These are phyloP conservation scores for Eupithecia abbreviata DNA, from an alignment of 2,888 invertebrate genomes.

Conservation along the genomic window DNA sequence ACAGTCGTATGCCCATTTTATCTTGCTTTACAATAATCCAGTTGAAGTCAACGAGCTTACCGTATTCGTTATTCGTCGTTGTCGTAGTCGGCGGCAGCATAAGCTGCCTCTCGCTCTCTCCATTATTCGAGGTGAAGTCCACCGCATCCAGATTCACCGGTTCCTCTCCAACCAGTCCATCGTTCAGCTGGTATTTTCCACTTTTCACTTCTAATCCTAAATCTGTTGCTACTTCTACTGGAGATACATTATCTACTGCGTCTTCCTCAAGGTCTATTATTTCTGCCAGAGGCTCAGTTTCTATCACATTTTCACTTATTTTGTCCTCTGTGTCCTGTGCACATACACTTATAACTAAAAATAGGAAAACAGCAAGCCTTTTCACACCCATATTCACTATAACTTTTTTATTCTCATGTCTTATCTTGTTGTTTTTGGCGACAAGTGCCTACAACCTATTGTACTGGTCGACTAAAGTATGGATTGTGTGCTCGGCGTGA, in stretches of 20 bases:
- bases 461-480: slow-evolving; percentile 68
- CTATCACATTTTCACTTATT: slow-evolving; percentile 54
- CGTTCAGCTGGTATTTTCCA: slow-evolving; percentile 75
- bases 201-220: slow-evolving; percentile 63
- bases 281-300: slow-evolving; percentile 36
- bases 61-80: slow-evolving; percentile 67
- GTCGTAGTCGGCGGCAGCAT: slow-evolving; percentile 56
- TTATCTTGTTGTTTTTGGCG: slow-evolving; percentile 61
- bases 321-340: slow-evolving; percentile 68
- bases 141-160: slow-evolving; percentile 63
- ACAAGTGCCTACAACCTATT: slow-evolving; percentile 69
- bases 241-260: slow-evolving; percentile 48
- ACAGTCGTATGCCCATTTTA: not conserved
- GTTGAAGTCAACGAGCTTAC: slow-evolving; percentile 46
- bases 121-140: slow-evolving; percentile 55
- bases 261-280: slow-evolving; percentile 48
- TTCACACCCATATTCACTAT: slow-evolving; percentile 71
- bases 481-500: slow-evolving; percentile 71
- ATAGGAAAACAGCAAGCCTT: slow-evolving; percentile 64
- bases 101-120: slow-evolving; percentile 69
- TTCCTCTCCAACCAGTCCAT: slow-evolving; percentile 61
- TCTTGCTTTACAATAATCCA: not conserved
- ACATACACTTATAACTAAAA: slow-evolving; percentile 69
- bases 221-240: slow-evolving; percentile 62
- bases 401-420: slow-evolving; percentile 63